Conservation (phyloP, 2,797 vertebrate genomes). For the Euthynnus affinis region DNA sequence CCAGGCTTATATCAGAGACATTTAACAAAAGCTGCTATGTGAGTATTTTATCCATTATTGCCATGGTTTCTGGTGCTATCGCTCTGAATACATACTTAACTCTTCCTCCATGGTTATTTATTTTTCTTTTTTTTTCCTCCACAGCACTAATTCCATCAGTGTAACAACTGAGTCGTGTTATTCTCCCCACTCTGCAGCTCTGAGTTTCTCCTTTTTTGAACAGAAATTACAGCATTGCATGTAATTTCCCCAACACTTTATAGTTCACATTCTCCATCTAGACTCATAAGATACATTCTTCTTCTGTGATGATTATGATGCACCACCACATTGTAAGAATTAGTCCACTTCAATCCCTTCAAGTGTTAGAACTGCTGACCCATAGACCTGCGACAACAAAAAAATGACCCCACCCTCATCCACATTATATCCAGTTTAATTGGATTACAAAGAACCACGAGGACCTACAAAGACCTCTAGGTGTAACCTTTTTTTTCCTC, state of each 20-base stretch:
- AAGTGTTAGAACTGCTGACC: no score
- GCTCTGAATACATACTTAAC: background rate
- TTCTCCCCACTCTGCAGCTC: background rate
- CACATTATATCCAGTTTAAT: no score
- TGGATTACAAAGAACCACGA: background rate
- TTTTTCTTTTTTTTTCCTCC: background rate
- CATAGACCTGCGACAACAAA: no score
- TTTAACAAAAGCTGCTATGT: no score
- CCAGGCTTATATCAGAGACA: background rate
- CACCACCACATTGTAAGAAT: background rate
- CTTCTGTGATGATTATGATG: background rate
- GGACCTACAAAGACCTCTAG: background rate
- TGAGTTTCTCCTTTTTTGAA: background rate
- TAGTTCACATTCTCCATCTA: no score
- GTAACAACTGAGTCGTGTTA: background rate
- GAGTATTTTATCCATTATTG: background rate
- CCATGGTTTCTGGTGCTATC: background rate
- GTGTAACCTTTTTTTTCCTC: no score
- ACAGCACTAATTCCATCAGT: background rate
- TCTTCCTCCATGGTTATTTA: background rate
- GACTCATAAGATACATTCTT: background rate
- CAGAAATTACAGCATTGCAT: background rate
- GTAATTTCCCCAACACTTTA: no score
- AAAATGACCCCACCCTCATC: no score
- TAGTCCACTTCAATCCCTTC: no score